These are phyloP conservation scores for Epizoanthus scotinus DNA, from an alignment of 92 coral and sea anemone species.

Conservation along the genomic window DNA sequence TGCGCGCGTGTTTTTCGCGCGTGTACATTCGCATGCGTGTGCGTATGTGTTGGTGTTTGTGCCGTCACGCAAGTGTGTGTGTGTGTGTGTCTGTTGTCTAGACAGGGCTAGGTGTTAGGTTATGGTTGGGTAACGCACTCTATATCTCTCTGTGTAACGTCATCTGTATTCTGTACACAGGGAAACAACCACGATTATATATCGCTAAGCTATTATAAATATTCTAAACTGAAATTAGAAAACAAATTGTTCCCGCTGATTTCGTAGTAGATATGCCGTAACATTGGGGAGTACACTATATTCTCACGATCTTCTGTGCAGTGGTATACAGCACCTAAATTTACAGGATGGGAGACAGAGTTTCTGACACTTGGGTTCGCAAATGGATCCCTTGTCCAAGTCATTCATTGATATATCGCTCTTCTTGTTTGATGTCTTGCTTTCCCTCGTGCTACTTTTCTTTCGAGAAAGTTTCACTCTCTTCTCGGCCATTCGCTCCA, in stretches of 20 bases:
- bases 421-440: conserved; percentile 33
- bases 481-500: conserved; percentile 53
- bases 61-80: too few relatives aligned
- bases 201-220: too few relatives aligned
- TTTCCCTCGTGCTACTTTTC: conserved; percentile 9
- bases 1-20: too few relatives aligned
- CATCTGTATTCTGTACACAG: too few relatives aligned
- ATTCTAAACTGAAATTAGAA: conserved; percentile 2
- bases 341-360: conserved; percentile 86
- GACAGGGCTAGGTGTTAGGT: too few relatives aligned
- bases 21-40: too few relatives aligned
- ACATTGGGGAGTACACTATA: neutral
- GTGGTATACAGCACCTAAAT: conserved; percentile 83
- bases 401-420: conserved; percentile 34
- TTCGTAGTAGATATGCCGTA: too few relatives aligned
- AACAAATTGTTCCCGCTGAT: neutral
- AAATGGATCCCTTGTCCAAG: conserved; percentile 62
- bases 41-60: too few relatives aligned
- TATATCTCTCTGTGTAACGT: too few relatives aligned
- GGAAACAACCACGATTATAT: too few relatives aligned
- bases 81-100: too few relatives aligned
- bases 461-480: conserved; percentile 5
- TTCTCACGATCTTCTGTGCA: conserved; percentile 34
- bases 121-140: too few relatives aligned
- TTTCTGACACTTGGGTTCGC: conserved; percentile 63